These are phyloP conservation scores for Anniella stebbinsi DNA, from an alignment of 2,797 vertebrate genomes.

Conservation along the genomic window DNA sequence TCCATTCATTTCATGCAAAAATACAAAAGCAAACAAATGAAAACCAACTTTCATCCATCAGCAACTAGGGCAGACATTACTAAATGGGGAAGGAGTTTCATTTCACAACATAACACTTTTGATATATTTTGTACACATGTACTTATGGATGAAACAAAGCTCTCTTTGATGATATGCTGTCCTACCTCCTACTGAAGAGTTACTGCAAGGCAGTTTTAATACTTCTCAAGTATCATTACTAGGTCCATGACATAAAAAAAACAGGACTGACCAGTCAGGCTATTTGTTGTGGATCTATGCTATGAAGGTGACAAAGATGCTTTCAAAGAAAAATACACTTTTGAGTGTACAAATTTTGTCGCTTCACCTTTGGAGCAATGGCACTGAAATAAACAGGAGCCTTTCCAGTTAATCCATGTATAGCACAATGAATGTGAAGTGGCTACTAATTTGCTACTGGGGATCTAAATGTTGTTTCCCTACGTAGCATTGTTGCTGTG, in stretches of 20 bases:
- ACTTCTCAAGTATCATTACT: neutral
- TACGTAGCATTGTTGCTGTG: neutral
- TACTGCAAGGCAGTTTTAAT: neutral
- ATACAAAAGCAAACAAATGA: neutral
- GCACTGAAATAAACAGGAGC: neutral
- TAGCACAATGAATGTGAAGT: neutral
- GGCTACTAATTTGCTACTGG: neutral
- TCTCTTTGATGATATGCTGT: neutral
- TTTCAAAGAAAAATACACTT: neutral
- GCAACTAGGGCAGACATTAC: no score
- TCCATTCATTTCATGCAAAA: neutral
- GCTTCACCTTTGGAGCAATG: neutral
- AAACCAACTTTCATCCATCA: neutral
- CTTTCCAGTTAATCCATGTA: neutral
- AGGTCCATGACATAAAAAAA: neutral
- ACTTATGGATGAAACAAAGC: neutral
- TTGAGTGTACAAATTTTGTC: neutral
- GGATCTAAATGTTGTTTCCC: neutral
- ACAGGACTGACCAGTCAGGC: neutral
- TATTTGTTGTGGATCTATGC: constrained; percentile 13
- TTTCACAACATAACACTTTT: neutral
- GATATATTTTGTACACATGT: neutral
- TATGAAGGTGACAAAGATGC: neutral
- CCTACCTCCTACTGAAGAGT: neutral
- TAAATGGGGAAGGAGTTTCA: neutral